Conservation (phyloP, 2,888 invertebrate species). For the Drosophila flavopinicola region DNA sequence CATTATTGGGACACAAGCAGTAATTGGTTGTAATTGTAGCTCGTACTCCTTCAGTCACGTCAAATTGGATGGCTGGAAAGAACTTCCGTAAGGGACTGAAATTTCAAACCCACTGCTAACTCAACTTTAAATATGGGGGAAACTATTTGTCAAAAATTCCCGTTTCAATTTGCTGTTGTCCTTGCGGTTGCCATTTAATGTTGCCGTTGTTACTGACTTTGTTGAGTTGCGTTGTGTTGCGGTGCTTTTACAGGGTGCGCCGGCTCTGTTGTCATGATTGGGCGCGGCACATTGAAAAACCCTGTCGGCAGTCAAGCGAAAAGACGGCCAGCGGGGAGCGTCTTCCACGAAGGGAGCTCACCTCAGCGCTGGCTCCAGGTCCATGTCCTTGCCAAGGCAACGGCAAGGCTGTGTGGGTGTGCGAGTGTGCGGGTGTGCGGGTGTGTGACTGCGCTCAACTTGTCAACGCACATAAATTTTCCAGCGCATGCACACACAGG, state of each 20-base stretch:
- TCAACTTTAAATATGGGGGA: slow-evolving; percentile 27
- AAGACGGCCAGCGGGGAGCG: slow-evolving; percentile 11
- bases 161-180: slow-evolving; percentile 35
- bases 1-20: too few relatives aligned
- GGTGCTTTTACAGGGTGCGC: slow-evolving; percentile 7
- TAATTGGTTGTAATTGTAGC: too few relatives aligned
- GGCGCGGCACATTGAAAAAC: slow-evolving; percentile 46
- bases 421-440: slow-evolving; percentile 8
- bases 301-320: slow-evolving; percentile 13
- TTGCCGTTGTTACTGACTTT: background rate
- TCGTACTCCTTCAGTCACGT: too few relatives aligned
- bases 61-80: background rate
- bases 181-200: slow-evolving; percentile 18
- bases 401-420: slow-evolving; percentile 3
- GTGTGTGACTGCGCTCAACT: slow-evolving; percentile 26
- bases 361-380: slow-evolving; percentile 10
- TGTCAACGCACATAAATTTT: slow-evolving; percentile 64
- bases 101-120: slow-evolving; percentile 8
- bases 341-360: slow-evolving; percentile 1
- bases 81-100: background rate
- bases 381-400: slow-evolving; percentile 6
- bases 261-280: slow-evolving; percentile 27
- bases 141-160: slow-evolving; percentile 43
- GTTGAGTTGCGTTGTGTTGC: background rate
- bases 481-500: slow-evolving; percentile 32